Percentiles rank a stretch among this genome's conserved stretches.
Conservation (phyloP, 2,797 vertebrate genomes). For the Coluber constrictor region DNA sequence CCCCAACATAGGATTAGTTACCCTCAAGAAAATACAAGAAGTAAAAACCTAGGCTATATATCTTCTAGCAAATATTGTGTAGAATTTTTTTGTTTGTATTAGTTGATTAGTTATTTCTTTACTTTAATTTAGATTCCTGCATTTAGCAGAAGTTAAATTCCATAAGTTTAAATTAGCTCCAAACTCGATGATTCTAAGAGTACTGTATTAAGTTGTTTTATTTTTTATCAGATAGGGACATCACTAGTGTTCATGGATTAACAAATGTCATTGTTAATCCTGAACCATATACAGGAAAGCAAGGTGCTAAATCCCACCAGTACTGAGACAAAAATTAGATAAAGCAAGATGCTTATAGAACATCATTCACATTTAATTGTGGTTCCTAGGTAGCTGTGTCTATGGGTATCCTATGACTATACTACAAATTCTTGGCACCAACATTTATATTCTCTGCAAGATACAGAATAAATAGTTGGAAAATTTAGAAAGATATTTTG, state of each 20-base stretch:
- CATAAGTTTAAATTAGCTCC: background rate
- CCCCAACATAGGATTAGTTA: background rate
- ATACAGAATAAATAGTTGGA: background rate
- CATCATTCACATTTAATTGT: background rate
- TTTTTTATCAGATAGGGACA: background rate
- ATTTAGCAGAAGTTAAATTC: background rate
- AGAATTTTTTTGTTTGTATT: background rate
- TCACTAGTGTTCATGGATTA: background rate
- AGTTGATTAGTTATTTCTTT: background rate
- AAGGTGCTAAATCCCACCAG: background rate
- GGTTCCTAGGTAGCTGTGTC: background rate
- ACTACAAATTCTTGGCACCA: background rate
- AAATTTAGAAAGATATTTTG: background rate
- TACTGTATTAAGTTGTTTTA: background rate
- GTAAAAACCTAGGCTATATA: background rate
- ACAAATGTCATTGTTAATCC: background rate
- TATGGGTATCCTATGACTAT: background rate
- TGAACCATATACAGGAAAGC: background rate
- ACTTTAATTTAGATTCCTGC: background rate
- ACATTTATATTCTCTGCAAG: background rate
- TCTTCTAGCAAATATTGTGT: background rate
- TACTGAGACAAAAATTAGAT: background rate
- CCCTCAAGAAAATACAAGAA: background rate
- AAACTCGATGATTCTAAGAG: background rate
- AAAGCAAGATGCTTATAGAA: background rate